phyloP scores from a whole-genome alignment of 2,113 vertebrate genomes.

The Sinocyclocheilus anshuiensis region DNA sequence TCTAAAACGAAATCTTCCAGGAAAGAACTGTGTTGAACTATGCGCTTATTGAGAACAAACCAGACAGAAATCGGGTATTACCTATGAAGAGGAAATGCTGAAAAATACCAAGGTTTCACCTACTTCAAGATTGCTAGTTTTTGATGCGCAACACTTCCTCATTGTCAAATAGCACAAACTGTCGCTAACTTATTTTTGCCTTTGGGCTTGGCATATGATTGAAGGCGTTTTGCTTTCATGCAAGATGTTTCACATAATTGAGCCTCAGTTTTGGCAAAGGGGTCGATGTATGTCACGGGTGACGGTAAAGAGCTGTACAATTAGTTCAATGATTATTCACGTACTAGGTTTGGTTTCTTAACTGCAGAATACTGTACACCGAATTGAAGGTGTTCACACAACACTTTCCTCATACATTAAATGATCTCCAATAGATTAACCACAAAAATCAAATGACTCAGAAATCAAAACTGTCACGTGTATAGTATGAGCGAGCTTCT shows the following conservation, averaged over 20 bases:
- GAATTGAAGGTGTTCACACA: background rate
- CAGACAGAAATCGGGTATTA: background rate
- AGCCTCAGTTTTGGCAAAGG: background rate
- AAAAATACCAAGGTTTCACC: background rate
- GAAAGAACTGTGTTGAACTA: background rate
- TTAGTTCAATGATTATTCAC: background rate
- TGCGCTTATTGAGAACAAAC: background rate
- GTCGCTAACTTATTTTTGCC: conserved; percentile 11
- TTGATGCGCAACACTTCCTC: background rate
- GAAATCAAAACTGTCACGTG: background rate
- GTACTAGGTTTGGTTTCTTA: background rate
- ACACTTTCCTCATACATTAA: background rate
- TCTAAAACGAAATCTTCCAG: background rate
- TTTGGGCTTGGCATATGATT: background rate
- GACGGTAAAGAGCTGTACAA: background rate
- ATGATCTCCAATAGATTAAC: background rate
- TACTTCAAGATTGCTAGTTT: background rate
- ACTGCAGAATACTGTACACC: background rate
- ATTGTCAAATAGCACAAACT: conserved; percentile 18
- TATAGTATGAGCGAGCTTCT: background rate
- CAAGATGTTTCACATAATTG: conserved; percentile 20
- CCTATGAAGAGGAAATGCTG: background rate
- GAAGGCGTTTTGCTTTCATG: conserved; percentile 24
- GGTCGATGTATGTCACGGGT: background rate
- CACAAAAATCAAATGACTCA: background rate